Base-by-base conservation (phyloP, 2,113 vertebrate genomes). In the Martes martes region DNA sequence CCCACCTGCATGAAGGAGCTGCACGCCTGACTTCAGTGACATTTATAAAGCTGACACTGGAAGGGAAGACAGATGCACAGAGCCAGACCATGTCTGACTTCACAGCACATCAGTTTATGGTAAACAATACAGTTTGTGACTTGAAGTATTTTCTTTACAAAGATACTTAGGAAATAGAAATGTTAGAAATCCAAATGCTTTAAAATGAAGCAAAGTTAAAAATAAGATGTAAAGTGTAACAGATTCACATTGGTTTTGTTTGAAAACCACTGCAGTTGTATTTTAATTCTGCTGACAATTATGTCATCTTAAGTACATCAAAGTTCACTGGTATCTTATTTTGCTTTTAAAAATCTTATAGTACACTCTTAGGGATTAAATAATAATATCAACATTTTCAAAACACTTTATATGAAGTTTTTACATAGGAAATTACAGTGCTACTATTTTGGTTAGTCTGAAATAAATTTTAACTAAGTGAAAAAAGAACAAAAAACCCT, bases 111-210 rank as follows among this genome's bases (percentile, higher is more conserved):
- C 80, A 65, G 74, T 42, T 84, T 36, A 55, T 4, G 65, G 16
- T 36, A 85, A 89, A 92, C 26, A 71, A 59, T 74, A 61, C 15
- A 39, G 28, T 81, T 76, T 67, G 57, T 92, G 57, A 74, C 28
- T 79, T 78, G 59, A 88, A 94, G 28, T 24, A 78, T 61, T 74
- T 85, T 89, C 71, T 86, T 81, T 63, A 85, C 73, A 89, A 45
- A 85, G 8, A 59, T 84, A 11, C 39, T 95, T 76, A 86, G 76
- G 85, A 96, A 87, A 93, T 55, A 4, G 78, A 96, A 96, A 96
- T 61, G 45, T 88, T 65, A 95, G 69, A 84, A 95, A 94, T 28
- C 16, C 33, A 86, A 80, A 82, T 57, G 85, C 47, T 74, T 83
- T 11, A 90, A 47, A 69, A 76, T 74, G 42, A 87, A 86, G 47